A percentile compares a stretch with the other conserved stretches of the same genome.
phyloP scores from a whole-genome alignment of 2,888 invertebrate species.

The Mongoloraphidia duomilia region DNA sequence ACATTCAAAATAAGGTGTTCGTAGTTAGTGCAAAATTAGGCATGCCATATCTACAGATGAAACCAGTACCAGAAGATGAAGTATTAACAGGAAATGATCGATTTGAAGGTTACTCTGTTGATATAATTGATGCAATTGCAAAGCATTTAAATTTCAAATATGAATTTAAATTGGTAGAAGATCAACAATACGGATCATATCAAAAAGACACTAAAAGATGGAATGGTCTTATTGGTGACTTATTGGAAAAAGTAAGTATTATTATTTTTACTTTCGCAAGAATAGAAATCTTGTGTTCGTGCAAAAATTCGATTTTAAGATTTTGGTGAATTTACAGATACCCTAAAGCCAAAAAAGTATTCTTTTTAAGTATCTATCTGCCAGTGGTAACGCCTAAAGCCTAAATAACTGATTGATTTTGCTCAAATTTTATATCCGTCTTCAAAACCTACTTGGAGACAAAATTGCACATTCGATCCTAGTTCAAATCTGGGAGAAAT shows the following conservation, averaged over 20 bases:
- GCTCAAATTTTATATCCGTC: too few species aligned
- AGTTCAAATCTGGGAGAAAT: too few species aligned
- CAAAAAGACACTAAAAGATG: slow-evolving; percentile 57
- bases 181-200: slow-evolving; percentile 54
- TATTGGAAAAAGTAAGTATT: slow-evolving; percentile 55
- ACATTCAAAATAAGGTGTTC: slow-evolving; percentile 35
- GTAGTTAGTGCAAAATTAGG: slow-evolving; percentile 46
- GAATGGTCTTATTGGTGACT: slow-evolving; percentile 62
- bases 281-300: too few species aligned
- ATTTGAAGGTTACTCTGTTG: slow-evolving; percentile 82
- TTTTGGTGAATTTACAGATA: too few species aligned
- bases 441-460: too few species aligned
- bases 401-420: too few species aligned
- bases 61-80: slow-evolving; percentile 39
- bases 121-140: slow-evolving; percentile 72
- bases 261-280: too few species aligned
- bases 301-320: too few species aligned
- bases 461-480: too few species aligned
- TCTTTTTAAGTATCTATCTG: too few species aligned
- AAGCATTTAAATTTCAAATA: slow-evolving; percentile 44
- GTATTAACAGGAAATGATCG: slow-evolving; percentile 56
- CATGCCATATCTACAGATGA: slow-evolving; percentile 54
- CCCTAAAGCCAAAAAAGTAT: too few species aligned
- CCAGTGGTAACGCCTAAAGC: too few species aligned
- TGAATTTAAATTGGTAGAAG: slow-evolving; percentile 54